Base-by-base conservation (phyloP, 2,113 vertebrate species). In the Hippocampus mohnikei region DNA sequence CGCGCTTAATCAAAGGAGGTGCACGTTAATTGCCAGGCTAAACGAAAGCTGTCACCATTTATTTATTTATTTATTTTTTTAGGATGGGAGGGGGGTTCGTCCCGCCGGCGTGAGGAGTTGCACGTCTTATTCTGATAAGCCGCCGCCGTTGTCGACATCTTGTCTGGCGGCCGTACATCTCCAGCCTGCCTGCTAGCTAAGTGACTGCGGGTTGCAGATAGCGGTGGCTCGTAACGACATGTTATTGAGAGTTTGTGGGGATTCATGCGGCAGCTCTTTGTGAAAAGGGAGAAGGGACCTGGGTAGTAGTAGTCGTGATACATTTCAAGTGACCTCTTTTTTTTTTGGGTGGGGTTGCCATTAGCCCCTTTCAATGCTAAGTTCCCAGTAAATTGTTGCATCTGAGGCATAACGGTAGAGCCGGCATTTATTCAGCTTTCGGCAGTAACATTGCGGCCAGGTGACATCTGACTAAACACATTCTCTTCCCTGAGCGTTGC, bases 401-500 rank as follows among this genome's bases (percentile, higher is more conserved):
- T 58, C 56, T 58, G 56, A 58, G 56, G 56, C 58, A 16, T 29
- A 20, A 60, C 58, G n/a, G n/a, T n/a, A n/a, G n/a, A n/a, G n/a
- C n/a, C n/a, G n/a, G n/a, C 27, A 20, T 60, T 60, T 60, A 60
- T 60, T 60, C 27, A 69, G 23, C 4, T 81, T 74, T 29, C 27
- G 16, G 58, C 2, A 25, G 23, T 12, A 58, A 27, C 23, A 58
- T 23, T 27, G 58, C 27, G 18, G 58, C 58, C 58, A 73, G 85
- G 86, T 89, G 89, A 91, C 86, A 86, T 90, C 89, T 91, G 88
- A 90, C 90, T 92, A 92, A 92, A 91, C 91, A 91, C 89, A 91
- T 90, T 88, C 76, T 82, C 87, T 87, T 91, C 84, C 90, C 86
- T 76, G 75, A 85, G 83, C 86, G 85, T 82, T 68, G 71, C 75